A percentile compares a stretch with the other conserved stretches of the same genome.
phyloP scores from a whole-genome alignment of 1,140 invertebrate species.

The Diploscapter pachys region DNA sequence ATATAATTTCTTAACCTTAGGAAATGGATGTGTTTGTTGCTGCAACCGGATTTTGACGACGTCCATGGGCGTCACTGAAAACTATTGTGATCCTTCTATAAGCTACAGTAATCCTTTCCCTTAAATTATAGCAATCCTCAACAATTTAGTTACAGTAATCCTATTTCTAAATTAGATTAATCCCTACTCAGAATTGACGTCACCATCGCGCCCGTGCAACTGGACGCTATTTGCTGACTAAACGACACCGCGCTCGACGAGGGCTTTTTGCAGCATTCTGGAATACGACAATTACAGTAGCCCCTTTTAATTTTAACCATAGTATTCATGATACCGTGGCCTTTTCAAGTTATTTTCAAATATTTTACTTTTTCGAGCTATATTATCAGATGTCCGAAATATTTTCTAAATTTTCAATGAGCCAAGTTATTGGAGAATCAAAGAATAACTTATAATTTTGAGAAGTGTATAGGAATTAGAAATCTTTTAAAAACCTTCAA shows the following conservation, averaged over 20 bases:
- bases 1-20: neutral
- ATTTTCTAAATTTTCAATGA: too few species aligned
- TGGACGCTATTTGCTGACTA: conserved; percentile 35
- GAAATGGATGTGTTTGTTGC: conserved; percentile 78
- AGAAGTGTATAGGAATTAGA: too few species aligned
- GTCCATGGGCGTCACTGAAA: conserved; percentile 90
- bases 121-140: neutral
- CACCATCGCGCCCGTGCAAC: conserved; percentile 44
- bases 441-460: too few species aligned
- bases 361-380: too few species aligned
- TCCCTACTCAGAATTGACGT: conserved; percentile 46
- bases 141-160: neutral
- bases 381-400: too few species aligned
- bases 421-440: too few species aligned
- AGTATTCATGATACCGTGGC: too few species aligned
- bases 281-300: too few species aligned
- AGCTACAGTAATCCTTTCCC: conserved; percentile 5
- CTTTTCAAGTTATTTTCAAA: too few species aligned
- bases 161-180: neutral
- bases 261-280: conserved; percentile 17
- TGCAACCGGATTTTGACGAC: conserved; percentile 96
- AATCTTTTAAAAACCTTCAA: too few species aligned
- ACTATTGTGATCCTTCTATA: conserved; percentile 22
- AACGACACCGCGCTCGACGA: conserved; percentile 20
- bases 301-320: too few species aligned